Conservation (phyloP, 2,888 invertebrate genomes). For the Tenthredo notha region DNA sequence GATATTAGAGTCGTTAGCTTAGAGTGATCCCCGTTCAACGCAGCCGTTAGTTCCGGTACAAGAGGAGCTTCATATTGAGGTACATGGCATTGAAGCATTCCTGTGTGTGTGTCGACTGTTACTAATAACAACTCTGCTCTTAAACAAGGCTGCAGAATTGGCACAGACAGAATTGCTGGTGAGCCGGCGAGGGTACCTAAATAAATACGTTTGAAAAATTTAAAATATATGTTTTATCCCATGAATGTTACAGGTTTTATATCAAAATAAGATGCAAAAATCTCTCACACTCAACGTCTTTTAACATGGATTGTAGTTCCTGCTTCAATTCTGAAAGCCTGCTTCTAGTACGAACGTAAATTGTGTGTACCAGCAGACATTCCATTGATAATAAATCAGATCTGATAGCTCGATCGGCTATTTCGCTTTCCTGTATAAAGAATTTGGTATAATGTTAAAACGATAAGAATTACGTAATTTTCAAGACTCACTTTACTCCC, state of each 20-base stretch:
- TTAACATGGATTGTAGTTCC: conserved; percentile 85
- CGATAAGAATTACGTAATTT: neutral
- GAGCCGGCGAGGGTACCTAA: conserved; percentile 93
- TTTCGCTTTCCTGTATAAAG: conserved; percentile 81
- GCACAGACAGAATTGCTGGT: conserved; percentile 95
- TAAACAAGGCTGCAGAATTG: conserved; percentile 93
- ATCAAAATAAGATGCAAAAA: conserved; percentile 40
- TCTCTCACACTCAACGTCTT: conserved; percentile 86
- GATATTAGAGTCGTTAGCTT: conserved; percentile 85
- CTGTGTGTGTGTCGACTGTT: conserved; percentile 96
- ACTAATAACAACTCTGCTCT: conserved; percentile 95
- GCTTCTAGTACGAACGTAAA: conserved; percentile 94
- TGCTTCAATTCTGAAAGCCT: conserved; percentile 91
- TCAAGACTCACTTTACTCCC: conserved; percentile 83
- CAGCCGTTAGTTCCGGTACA: conserved; percentile 89
- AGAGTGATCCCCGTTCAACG: conserved; percentile 87
- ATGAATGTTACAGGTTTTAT: conserved; percentile 30
- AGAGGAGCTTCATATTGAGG: conserved; percentile 92
- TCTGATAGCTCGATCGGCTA: conserved; percentile 88
- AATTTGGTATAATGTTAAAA: conserved; percentile 28
- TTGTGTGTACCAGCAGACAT: conserved; percentile 95
- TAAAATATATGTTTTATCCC: conserved; percentile 10
- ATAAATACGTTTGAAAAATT: conserved; percentile 60
- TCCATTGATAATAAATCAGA: conserved; percentile 97
- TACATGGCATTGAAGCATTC: conserved; percentile 94